Evolutionary conservation across 64 coral and sea anemone genomes (phyloP).

Genomic region (Pocillopora damicornis): DNA sequence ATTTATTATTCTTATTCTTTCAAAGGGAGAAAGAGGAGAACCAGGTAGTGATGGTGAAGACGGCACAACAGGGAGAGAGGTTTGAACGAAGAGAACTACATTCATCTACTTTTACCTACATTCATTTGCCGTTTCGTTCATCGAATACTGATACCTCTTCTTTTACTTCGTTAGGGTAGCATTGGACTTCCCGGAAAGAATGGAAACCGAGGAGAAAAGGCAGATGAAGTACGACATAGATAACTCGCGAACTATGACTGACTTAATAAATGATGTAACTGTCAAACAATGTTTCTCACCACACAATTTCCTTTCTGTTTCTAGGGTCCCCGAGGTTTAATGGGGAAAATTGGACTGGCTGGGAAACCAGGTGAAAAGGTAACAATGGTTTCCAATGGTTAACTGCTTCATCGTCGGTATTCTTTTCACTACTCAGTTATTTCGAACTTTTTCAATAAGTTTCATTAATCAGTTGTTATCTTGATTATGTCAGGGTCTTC

Average conservation of each 20-base stretch:
- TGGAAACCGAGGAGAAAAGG: constrained; percentile 18
- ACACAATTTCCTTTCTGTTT: not conserved
- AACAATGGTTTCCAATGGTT: not conserved
- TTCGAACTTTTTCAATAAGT: not conserved
- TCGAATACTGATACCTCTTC: not conserved
- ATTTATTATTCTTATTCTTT: not conserved
- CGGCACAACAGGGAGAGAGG: not conserved
- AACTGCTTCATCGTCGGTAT: not conserved
- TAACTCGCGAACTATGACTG: too few species aligned
- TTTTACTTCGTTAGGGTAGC: not conserved
- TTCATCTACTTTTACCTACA: too few species aligned
- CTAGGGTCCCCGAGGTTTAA: constrained; percentile 21
- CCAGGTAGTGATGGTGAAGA: constrained; percentile 21
- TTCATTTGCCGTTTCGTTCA: not conserved
- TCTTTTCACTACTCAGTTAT: too few species aligned
- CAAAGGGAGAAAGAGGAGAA: constrained; percentile 35
- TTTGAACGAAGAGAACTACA: not conserved
- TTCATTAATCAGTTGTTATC: not conserved
- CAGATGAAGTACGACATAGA: not conserved
- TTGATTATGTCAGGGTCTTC: constrained; percentile 8
- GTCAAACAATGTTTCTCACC: not conserved
- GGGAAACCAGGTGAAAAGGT: constrained; percentile 34
- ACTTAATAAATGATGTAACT: not conserved
- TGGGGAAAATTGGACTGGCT: constrained; percentile 4
- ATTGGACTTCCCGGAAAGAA: constrained; percentile 13